Conservation (phyloP, 2,888 invertebrate species). For the Hermodice carunculata region DNA sequence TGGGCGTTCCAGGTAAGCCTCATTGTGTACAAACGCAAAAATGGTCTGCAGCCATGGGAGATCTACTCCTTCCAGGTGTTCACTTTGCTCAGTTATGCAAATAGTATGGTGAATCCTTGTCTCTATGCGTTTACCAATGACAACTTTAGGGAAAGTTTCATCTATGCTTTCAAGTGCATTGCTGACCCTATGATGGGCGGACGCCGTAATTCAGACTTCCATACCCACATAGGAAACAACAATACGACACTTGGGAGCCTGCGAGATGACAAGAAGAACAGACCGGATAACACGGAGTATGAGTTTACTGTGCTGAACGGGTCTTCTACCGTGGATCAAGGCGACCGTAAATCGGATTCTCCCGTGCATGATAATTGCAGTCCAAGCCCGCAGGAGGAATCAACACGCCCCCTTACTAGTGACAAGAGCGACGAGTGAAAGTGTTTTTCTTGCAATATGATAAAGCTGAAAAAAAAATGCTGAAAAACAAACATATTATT, state of each 20-base stretch:
- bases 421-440: too few species aligned
- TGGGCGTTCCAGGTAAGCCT: conserved; percentile 37
- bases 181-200: conserved; percentile 18
- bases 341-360: too few species aligned
- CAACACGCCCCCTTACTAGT: too few species aligned
- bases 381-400: too few species aligned
- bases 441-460: too few species aligned
- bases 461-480: too few species aligned
- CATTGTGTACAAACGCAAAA: neutral
- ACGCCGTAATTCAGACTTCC: conserved; percentile 10
- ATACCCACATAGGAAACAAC: conserved; percentile 1
- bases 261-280: neutral
- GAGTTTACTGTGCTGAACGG: conserved; percentile 18
- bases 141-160: conserved; percentile 40
- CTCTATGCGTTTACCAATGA: conserved; percentile 47
- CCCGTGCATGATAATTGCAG: too few species aligned
- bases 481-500: too few species aligned
- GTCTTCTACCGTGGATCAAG: conserved; percentile 1
- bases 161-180: conserved; percentile 39
- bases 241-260: neutral
- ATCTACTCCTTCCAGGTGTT: conserved; percentile 32
- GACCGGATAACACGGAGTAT: conserved; percentile 7
- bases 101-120: conserved; percentile 41
- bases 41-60: conserved; percentile 12
- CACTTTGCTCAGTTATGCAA: conserved; percentile 41